phyloP scores from a whole-genome alignment of 2,113 vertebrate species.

The Raja brachyura region DNA sequence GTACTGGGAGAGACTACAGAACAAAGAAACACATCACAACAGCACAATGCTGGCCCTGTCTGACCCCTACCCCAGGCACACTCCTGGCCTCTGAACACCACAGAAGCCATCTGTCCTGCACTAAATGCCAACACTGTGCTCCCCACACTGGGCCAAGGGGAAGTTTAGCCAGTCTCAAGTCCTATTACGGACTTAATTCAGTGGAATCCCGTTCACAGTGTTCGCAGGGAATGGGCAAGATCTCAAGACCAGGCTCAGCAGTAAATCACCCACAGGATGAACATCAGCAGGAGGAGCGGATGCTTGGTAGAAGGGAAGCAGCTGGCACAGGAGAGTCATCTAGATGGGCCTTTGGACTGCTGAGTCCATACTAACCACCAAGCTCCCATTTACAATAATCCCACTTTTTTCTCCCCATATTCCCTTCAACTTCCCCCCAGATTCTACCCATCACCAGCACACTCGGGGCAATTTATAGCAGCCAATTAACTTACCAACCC shows the following conservation, averaged over 20 bases:
- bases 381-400: too few species aligned
- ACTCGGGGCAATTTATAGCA: too few species aligned
- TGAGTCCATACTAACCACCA: too few species aligned
- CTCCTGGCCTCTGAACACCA: too few species aligned
- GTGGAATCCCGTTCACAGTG: background rate
- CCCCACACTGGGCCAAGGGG: background rate
- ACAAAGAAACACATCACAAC: slow-evolving; percentile 34
- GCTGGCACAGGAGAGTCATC: background rate
- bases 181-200: background rate
- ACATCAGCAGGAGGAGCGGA: background rate
- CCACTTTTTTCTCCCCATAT: too few species aligned
- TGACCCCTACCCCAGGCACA: background rate
- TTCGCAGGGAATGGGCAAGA: background rate
- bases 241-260: background rate
- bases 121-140: too few species aligned
- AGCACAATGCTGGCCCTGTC: too few species aligned
- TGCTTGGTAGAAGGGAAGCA: background rate
- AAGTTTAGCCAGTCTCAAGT: background rate
- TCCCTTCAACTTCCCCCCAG: too few species aligned
- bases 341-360: too few species aligned
- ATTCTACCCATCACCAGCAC: too few species aligned
- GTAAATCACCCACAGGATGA: background rate
- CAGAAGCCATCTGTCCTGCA: too few species aligned
- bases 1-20: slow-evolving; percentile 84
- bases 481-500: too few species aligned